A percentile compares a stretch with the other conserved stretches of the same genome.
Evolutionary conservation across 2,888 invertebrate genomes (phyloP).

Genomic region (Phengaris alcon): DNA sequence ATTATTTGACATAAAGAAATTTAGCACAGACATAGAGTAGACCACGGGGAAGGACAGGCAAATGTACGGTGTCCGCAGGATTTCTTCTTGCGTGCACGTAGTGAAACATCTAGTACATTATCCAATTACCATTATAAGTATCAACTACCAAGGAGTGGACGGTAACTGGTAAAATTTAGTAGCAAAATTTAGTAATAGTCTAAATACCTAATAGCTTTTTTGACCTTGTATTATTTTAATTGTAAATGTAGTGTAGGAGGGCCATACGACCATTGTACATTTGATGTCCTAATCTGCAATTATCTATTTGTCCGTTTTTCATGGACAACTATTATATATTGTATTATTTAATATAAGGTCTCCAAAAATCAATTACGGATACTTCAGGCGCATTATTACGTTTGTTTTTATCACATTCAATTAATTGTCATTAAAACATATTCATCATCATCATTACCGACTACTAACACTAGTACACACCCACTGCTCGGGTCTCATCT

Average conservation of each 20-base stretch:
- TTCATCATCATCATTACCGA: no score
- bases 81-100: no score
- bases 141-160: not conserved
- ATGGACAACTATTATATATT: not conserved
- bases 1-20: no score
- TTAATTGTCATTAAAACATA: not conserved
- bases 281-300: slow-evolving; percentile 1
- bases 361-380: no score
- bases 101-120: no score
- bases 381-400: not conserved
- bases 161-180: not conserved
- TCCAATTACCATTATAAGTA: no score
- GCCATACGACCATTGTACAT: not conserved
- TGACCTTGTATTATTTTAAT: slow-evolving; percentile 1
- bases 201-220: not conserved
- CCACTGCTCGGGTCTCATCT: no score
- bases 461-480: no score
- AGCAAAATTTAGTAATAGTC: not conserved
- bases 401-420: slow-evolving; percentile 9
- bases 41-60: no score
- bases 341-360: no score
- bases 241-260: slow-evolving; percentile 4
- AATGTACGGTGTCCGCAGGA: no score
- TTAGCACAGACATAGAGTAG: no score
- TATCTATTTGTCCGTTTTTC: not conserved